Percentiles rank a stretch among this genome's conserved stretches.
Evolutionary conservation across 2,113 vertebrate species (phyloP).

Genomic region (Callochromis pleurospilus): DNA sequence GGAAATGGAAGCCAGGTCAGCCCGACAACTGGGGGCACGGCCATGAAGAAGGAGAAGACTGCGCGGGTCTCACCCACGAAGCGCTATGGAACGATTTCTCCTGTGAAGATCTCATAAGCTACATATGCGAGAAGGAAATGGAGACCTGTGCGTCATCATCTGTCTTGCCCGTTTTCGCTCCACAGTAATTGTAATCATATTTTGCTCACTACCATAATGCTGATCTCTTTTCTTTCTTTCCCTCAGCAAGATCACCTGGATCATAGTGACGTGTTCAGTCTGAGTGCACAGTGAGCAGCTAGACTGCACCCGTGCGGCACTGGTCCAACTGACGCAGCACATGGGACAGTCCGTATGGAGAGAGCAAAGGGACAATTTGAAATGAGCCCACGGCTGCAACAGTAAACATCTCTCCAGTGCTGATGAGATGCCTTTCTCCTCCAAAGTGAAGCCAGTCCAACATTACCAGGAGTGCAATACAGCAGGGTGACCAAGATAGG

Average conservation of each 20-base stretch:
- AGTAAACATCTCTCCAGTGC: slow-evolving; percentile 3
- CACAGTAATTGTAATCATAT: neutral
- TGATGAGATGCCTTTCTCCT: slow-evolving; percentile 12
- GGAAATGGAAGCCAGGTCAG: slow-evolving; percentile 89
- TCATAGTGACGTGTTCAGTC: slow-evolving; percentile 32
- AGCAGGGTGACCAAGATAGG: slow-evolving; percentile 33
- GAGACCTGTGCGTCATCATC: slow-evolving; percentile 56
- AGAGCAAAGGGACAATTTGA: slow-evolving; percentile 37
- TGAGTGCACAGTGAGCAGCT: slow-evolving; percentile 46
- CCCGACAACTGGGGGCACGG: slow-evolving; percentile 89
- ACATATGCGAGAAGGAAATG: slow-evolving; percentile 86
- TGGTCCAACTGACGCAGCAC: slow-evolving; percentile 8
- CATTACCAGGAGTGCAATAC: slow-evolving; percentile 53
- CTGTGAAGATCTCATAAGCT: slow-evolving; percentile 85
- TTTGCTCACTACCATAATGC: neutral
- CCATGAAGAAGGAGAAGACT: slow-evolving; percentile 83
- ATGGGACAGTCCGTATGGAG: slow-evolving; percentile 28
- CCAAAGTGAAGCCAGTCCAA: slow-evolving; percentile 31
- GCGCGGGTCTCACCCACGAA: slow-evolving; percentile 80
- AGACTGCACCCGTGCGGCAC: slow-evolving; percentile 26
- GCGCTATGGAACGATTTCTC: slow-evolving; percentile 92
- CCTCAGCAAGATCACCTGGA: slow-evolving; percentile 20
- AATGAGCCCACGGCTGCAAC: slow-evolving; percentile 5
- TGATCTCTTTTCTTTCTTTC: neutral
- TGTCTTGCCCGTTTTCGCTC: neutral